Conservation (phyloP, 2,113 vertebrate species). For the Psephotus haematonotus region DNA sequence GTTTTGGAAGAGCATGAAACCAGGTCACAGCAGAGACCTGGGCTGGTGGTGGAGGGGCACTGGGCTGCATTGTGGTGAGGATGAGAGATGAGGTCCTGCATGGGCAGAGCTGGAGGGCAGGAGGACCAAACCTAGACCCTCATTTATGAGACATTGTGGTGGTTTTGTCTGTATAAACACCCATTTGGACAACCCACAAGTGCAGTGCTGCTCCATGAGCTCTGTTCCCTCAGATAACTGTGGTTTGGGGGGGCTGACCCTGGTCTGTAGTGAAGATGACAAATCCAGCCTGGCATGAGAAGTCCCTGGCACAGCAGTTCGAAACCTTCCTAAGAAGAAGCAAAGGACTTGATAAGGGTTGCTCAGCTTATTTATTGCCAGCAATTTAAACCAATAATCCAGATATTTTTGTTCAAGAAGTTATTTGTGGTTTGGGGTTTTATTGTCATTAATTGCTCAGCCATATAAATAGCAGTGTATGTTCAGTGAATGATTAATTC, state of each 20-base stretch:
- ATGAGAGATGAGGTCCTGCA: not conserved
- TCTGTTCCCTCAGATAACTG: accelerated
- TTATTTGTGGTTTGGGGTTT: not conserved
- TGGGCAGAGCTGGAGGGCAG: not conserved
- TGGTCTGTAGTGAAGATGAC: not conserved
- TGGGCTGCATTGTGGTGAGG: accelerated
- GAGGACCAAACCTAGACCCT: not conserved
- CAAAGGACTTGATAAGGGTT: not conserved
- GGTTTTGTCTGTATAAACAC: accelerated
- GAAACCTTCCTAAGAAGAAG: not conserved
- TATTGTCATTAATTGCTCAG: not conserved
- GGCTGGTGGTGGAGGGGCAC: accelerated
- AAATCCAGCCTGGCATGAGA: not conserved
- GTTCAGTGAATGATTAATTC: not conserved
- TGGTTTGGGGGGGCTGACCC: not conserved
- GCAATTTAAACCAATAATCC: not conserved
- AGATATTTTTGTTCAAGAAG: not conserved
- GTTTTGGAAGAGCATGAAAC: accelerated
- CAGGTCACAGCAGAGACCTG: not conserved
- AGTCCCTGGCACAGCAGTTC: too few species aligned
- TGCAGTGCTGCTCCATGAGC: accelerated
- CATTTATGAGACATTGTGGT: accelerated
- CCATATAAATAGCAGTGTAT: not conserved
- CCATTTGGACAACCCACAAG: accelerated
- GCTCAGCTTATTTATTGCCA: not conserved